Percentiles rank a stretch among this genome's conserved stretches.
Conservation (phyloP, 2,113 vertebrate genomes). For the cat (Felis catus) region F.catus_Fca126_mat1.0 CM031421.1:87592501-87593000, state of each 20-base stretch:
- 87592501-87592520: background rate
- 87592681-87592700: background rate
- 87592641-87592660: background rate
- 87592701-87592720: conserved; percentile 37
- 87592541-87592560: background rate
- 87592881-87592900: conserved; percentile 94
- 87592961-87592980: conserved; percentile 98
- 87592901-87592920: conserved; percentile 92
- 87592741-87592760: background rate
- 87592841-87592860: conserved; percentile 89
- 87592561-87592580: background rate
- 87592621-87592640: background rate
- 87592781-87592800: background rate
- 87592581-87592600: background rate
- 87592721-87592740: conserved; percentile 42
- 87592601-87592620: background rate
- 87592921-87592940: conserved; percentile 92
- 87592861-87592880: conserved; percentile 90
- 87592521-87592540: background rate
- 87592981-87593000: conserved; percentile 98
- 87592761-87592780: background rate
- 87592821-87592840: conserved; percentile 65
- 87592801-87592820: conserved; percentile 59
- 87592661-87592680: accelerated
- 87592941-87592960: conserved; percentile 95